Conservation (phyloP, 2,113 vertebrate species). For the Prolemur simus region DNA sequence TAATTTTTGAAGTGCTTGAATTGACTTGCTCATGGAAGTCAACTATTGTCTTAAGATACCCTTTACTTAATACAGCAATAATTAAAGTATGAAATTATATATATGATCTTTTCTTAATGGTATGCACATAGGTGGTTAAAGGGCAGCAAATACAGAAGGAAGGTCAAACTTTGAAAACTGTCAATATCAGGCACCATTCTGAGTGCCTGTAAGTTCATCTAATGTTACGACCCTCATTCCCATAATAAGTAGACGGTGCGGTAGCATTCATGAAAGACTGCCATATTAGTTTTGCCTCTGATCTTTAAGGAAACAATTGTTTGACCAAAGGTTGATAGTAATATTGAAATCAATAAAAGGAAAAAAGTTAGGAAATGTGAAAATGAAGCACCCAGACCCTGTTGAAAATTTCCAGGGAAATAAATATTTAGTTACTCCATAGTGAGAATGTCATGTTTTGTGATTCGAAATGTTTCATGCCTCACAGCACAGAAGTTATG, state of each 20-base stretch:
- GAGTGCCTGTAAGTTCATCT: neutral
- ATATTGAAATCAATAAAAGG: neutral
- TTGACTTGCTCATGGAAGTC: neutral
- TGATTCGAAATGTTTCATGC: neutral
- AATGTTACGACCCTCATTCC: neutral
- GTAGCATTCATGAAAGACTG: neutral
- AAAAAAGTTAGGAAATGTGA: neutral
- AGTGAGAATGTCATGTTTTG: neutral
- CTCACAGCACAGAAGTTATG: neutral
- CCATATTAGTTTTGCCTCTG: neutral
- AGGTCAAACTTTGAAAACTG: neutral
- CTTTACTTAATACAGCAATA: conserved; percentile 1
- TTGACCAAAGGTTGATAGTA: neutral
- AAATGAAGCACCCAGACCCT: neutral
- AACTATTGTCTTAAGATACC: neutral
- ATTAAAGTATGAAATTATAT: neutral
- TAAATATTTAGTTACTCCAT: conserved; percentile 2
- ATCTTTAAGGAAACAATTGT: neutral
- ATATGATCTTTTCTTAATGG: neutral
- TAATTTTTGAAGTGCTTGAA: neutral
- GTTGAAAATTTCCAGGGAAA: neutral
- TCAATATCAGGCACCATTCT: neutral
- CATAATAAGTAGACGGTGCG: neutral
- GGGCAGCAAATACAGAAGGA: neutral
- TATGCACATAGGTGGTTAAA: neutral